These are phyloP conservation scores for Tolmerus cingulatus DNA, from an alignment of 2,888 invertebrate genomes.

Conservation along the genomic window DNA sequence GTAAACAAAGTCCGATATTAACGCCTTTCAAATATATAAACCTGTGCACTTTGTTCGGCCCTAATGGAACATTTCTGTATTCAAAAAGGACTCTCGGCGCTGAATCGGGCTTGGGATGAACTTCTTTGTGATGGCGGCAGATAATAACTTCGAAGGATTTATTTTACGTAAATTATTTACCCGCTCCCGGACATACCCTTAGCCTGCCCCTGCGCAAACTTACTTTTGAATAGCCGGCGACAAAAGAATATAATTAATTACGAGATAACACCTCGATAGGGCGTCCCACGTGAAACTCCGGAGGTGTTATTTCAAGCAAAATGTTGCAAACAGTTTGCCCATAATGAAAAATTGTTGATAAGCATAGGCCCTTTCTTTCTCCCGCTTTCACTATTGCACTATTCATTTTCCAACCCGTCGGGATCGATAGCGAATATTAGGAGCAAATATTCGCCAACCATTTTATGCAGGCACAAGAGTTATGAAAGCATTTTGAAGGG, in stretches of 20 bases:
- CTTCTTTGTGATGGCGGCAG: not conserved
- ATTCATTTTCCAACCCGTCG: not conserved
- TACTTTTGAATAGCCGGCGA: not conserved
- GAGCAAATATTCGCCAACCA: not conserved
- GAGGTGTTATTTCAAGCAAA: not conserved
- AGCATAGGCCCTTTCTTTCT: not conserved
- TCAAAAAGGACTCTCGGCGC: not conserved
- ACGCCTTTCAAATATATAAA: slow-evolving; percentile 27
- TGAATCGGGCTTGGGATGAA: not conserved
- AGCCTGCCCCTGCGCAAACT: not conserved
- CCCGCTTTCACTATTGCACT: not conserved
- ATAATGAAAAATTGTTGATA: not conserved
- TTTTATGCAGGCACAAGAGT: not conserved
- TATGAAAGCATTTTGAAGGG: not conserved
- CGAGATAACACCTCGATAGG: not conserved
- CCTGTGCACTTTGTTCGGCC: slow-evolving; percentile 18
- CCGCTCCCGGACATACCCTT: not conserved
- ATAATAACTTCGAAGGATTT: not conserved
- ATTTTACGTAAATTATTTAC: not conserved
- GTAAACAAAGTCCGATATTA: slow-evolving; percentile 38
- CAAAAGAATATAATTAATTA: not conserved
- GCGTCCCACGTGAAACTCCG: not conserved
- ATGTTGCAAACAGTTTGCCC: not conserved
- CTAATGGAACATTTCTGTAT: slow-evolving; percentile 24
- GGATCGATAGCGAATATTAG: not conserved